Conservation (phyloP, 35 echinoderm and acorn worm genomes). For the Ophioderma brevispina region DNA sequence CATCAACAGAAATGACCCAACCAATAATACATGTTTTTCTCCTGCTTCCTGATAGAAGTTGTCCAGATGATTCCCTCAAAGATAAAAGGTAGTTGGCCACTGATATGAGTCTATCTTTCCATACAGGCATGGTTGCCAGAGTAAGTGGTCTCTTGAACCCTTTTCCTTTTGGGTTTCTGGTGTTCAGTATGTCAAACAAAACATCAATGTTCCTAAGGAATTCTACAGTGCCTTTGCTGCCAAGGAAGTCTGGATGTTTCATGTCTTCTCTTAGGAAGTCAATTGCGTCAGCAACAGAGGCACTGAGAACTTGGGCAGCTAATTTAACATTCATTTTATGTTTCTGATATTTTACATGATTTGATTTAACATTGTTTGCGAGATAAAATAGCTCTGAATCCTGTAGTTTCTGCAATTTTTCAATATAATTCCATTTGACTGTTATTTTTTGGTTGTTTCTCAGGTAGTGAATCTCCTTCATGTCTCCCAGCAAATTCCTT, state of each 20-base stretch:
- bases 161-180: background rate
- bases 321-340: conserved; percentile 85
- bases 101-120: background rate
- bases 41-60: no score
- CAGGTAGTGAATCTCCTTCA: conserved; percentile 4
- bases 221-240: conserved; percentile 37
- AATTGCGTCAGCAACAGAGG: conserved; percentile 74
- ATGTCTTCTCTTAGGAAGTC: conserved; percentile 67
- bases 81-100: background rate
- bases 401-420: background rate
- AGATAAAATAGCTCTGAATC: conserved; percentile 52
- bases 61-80: background rate
- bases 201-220: conserved; percentile 24
- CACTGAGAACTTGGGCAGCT: conserved; percentile 59
- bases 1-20: background rate
- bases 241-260: conserved; percentile 39
- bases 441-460: background rate
- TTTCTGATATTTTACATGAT: conserved; percentile 53
- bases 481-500: background rate
- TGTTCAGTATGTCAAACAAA: conserved; percentile 33
- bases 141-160: background rate
- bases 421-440: background rate
- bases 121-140: background rate
- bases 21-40: background rate
- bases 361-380: conserved; percentile 66